Percentiles rank a stretch among this genome's conserved stretches.
Evolutionary conservation across 2,797 vertebrate genomes (phyloP).

Genomic region (Pipistrellus nathusii): DNA sequence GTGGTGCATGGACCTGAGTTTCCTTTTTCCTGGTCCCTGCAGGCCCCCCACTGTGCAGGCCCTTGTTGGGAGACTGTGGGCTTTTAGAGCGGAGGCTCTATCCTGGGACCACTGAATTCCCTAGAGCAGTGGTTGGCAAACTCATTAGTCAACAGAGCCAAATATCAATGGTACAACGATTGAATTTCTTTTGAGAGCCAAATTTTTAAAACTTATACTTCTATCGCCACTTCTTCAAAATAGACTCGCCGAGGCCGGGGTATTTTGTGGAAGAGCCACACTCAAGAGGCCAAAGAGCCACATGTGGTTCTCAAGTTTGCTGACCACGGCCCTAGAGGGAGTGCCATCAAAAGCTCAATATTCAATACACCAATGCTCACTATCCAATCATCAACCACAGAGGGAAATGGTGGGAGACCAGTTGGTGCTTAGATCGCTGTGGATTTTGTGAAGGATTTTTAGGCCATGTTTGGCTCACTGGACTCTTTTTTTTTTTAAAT

Average conservation of each 20-base stretch:
- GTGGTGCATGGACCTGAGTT: background rate
- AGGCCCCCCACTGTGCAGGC: background rate
- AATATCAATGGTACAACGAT: too few species aligned
- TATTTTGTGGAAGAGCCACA: too few species aligned
- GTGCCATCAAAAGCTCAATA: background rate
- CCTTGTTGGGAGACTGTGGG: background rate
- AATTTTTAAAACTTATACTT: too few species aligned
- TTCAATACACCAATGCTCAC: background rate
- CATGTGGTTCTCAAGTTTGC: too few species aligned
- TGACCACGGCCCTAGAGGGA: background rate
- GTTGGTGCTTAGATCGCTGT: background rate
- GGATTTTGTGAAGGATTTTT: background rate
- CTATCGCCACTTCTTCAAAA: too few species aligned
- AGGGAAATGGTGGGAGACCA: background rate
- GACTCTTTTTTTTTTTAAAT: background rate
- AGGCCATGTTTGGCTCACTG: background rate
- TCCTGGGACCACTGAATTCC: background rate
- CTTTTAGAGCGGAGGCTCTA: background rate
- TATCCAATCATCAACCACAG: background rate
- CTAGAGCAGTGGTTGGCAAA: background rate
- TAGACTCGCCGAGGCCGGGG: too few species aligned
- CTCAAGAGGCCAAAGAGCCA: too few species aligned
- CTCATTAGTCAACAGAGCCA: too few species aligned
- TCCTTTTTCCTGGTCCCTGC: background rate
- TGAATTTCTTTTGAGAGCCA: too few species aligned